Evolutionary conservation across 2,888 invertebrate genomes (phyloP), one percentile per base, ranked within the genome.

Genomic region (Penaeus monodon): DNA sequence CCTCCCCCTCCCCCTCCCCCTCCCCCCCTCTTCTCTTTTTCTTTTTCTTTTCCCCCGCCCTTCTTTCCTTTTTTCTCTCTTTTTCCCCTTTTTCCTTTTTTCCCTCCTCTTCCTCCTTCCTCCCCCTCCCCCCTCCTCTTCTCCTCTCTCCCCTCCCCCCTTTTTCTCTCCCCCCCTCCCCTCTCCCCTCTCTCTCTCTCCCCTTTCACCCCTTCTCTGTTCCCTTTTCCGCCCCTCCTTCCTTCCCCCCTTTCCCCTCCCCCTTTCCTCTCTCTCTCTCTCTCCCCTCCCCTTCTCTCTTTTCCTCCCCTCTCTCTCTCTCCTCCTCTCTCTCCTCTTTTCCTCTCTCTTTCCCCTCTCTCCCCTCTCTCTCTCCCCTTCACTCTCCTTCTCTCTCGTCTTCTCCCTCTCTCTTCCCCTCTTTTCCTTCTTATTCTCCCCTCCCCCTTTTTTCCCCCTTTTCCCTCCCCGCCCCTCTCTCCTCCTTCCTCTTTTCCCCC

Each of bases 181-280:
- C 68, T 7, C 68, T 68, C 20, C 7, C 68, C 29, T 68, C 7
- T 10, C 6, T 8, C 49, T 27, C 57, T 57, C 27, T 14, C n/a
- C 3, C 63, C 80, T 29, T n/a, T 65, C n/a, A 20, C 20, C 57
- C 20, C 82, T 29, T 27, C 27, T 73, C 29, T 63, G 27, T n/a
- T 38, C 73, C 63, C 73, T 29, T 29, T 38, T 63, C 33, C 73
- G 44, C 22, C 57, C 57, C n/a, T 70, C 33, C n/a, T 44, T 44
- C 49, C 81, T 68, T 27, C 22, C 68, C 70, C 57, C 57, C 68
- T 68, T 27, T 68, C 68, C n/a, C 68, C 29, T 70, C 70, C 81
- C 57, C 29, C 44, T 27, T 63, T 27, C 63, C 29, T 63, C 64
- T 79, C n/a, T 17, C 27, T n/a, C 14, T 57, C 64, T 22, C 65